These are phyloP conservation scores for Pachycephala philippinensis DNA, from an alignment of 2,113 vertebrate genomes.

Conservation along the genomic window DNA sequence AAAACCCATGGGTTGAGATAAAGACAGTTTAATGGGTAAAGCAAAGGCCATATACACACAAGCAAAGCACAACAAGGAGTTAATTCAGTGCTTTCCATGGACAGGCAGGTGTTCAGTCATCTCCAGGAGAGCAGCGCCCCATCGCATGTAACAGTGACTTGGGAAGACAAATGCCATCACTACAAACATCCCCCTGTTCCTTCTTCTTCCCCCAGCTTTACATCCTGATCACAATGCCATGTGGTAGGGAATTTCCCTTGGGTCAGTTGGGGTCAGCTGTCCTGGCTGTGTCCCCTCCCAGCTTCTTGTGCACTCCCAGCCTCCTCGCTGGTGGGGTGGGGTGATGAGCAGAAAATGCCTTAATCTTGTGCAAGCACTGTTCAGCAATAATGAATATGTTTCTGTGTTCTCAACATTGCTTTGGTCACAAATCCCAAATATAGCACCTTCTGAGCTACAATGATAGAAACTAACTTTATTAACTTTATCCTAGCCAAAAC, in stretches of 20 bases:
- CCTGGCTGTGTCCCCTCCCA: neutral
- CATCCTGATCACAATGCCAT: neutral
- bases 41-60: fast-evolving
- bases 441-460: fast-evolving
- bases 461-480: neutral
- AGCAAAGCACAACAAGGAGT: neutral
- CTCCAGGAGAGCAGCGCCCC: neutral
- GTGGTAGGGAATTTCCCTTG: neutral
- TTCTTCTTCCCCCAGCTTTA: neutral
- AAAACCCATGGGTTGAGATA: neutral
- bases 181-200: fast-evolving
- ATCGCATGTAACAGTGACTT: fast-evolving
- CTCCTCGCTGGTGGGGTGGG: fast-evolving
- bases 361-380: neutral
- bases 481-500: neutral
- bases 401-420: neutral
- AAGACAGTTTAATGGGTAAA: neutral
- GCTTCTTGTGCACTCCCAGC: neutral
- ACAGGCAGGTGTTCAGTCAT: neutral
- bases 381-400: neutral
- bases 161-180: neutral
- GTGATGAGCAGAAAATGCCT: neutral
- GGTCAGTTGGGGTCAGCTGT: neutral
- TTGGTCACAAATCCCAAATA: neutral
- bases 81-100: fast-evolving